Evolutionary conservation across 2,888 invertebrate genomes (phyloP), one percentile per base, ranked within the genome.

Genomic region (Callosobruchus maculatus): DNA sequence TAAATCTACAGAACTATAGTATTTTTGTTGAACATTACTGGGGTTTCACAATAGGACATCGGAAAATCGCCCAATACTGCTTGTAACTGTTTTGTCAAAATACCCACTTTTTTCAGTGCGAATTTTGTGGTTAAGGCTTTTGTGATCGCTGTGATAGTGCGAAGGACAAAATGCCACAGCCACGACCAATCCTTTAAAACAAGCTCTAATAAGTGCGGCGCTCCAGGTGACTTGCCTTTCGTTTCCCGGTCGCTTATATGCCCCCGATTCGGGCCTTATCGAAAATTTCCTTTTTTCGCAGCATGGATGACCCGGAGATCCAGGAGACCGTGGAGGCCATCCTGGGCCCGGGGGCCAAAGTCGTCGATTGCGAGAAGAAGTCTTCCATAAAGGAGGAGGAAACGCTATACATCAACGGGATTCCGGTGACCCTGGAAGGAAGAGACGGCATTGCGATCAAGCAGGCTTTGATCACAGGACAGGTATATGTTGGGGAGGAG

Each of bases 311-410:
- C 85, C 88, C 89, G 81, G 93, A 93, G 86, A 92, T 93, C 80
- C 91, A 93, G 83, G 92, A 92, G 82, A 93, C 93, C 76, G 93
- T 93, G 76, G 93, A 93, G 86, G 92, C 93, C 78, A 91, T 93
- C 79, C 90, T 93, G 77, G 93, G 93, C 75, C 92, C 92, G 79
- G 92, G 92, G 76, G 92, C 90, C 30, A 91, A 92, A 87, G 92
- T 93, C 77, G 90, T 93, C 75, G 93, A 93, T 85, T 93, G 93
- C 84, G 92, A 93, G 84, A 92, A 93, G 82, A 92, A 92, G 78
- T 92, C 92, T n/a, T 90, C 91, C 74, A 90, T 93, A 73, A 90
- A 91, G 75, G 92, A 93, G 83, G 93, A 93, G 83, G 93, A 93
- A 85, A 90, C 93, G 73, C 86, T 93, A 69, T 87, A 92, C 81